Evolutionary conservation across 1,140 invertebrate species (phyloP).

Genomic region (Myzus persicae): DNA sequence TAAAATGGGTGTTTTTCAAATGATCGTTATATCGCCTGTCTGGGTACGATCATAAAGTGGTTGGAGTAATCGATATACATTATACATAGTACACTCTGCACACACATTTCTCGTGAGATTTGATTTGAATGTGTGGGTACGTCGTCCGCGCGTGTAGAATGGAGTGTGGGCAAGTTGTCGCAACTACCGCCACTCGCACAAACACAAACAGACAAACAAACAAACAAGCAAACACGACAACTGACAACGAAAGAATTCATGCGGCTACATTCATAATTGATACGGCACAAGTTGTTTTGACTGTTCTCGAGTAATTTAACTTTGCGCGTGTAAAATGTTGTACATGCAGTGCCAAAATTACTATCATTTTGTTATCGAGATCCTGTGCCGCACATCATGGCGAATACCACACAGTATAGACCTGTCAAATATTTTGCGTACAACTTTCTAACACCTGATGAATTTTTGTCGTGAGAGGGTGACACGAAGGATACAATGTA

Average conservation of each 20-base stretch:
- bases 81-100: too few relatives aligned
- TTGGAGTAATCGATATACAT: neutral
- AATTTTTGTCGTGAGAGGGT: too few relatives aligned
- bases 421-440: neutral
- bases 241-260: neutral
- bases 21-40: neutral
- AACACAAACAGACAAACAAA: neutral
- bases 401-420: neutral
- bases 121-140: neutral
- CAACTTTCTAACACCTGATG: neutral
- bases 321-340: neutral
- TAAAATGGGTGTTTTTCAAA: neutral
- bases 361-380: neutral
- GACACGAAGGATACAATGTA: too few relatives aligned
- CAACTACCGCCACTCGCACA: neutral
- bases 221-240: neutral
- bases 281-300: constrained; percentile 19
- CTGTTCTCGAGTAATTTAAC: neutral
- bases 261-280: neutral
- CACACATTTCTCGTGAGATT: neutral
- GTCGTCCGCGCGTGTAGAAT: neutral
- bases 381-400: neutral
- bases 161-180: neutral
- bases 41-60: neutral
- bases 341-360: neutral